Base-by-base conservation (phyloP, 2,797 vertebrate genomes). In the Acanthurus tractus region DNA sequence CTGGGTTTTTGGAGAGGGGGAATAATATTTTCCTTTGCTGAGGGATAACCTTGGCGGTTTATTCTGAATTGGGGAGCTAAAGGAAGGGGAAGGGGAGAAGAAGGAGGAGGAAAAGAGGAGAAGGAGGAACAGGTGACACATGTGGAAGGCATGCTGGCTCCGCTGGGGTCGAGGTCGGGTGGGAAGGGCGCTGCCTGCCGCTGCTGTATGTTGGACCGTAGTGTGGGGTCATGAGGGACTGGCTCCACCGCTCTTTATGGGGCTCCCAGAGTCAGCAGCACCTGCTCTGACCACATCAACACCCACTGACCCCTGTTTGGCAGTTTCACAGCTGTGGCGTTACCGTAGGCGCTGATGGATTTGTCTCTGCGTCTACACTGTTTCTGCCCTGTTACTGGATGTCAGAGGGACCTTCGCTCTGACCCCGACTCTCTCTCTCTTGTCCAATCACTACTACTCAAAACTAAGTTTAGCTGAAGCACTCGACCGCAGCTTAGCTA, bases 21-120 rank as follows among this genome's bases (percentile, higher is more conserved):
- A 90, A 92, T 92, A 92, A 92, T 92, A 92, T 94, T 94, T 94
- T 94, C 86, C 87, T 93, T 93, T 84, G 79, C 88, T 54, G 87
- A 83, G 83, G 90, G 83, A 93, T 69, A 87, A 86, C 85, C 88
- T 82, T 76, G 81, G 89, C 29, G 70, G 86, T 93, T 93, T 87
- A 89, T 81, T 89, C 25, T 13, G 84, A 79, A 90, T 85, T 72
- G 78, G 77, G 86, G 74, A 34, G 29, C 29, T 34, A 34, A 34
- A 34, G 29, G 29, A 34, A 34, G 29, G 29, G 29, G 29, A 34
- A 34, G 29, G 29, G 29, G 29, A 34, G 29, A 6, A 34, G 29
- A 34, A 68, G 49, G 73, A 69, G 71, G 68, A 11, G 72, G 57
- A 2, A 58, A 45, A 3, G 75, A 3, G 63, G 63, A 3, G 50